Evolutionary conservation across 2,113 vertebrate species (phyloP), one percentile per base, ranked within the genome.

Genomic region (Pachyramphus minor): DNA sequence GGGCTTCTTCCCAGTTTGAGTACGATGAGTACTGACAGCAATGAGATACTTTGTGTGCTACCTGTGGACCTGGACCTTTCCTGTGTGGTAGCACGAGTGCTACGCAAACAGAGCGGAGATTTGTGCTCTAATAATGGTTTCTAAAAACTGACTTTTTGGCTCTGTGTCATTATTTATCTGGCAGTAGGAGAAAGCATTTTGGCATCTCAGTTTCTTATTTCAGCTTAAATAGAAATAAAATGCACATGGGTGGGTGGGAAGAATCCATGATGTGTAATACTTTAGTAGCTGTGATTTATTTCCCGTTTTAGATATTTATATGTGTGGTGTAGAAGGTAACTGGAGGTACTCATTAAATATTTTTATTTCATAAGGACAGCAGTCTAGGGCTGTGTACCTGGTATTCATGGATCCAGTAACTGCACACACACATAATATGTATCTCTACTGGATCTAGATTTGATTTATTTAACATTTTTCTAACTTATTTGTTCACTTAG

Each of bases 231-330:
- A 80, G 31, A 88, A 90, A 67, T 58, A 62, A 93, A 92, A 84
- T 47, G 18, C 25, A 35, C 39, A 30, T 67, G 42, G 37, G 59
- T 90, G 37, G 25, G 35, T 74, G 62, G 59, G 77, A 78, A 87
- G 42, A 78, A 64, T 25, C 21, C 6, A 3, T 60, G 35, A 50
- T 22, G 18, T 42, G 27, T 75, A 88, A 85, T 68, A 45, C 6
- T 94, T 95, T 11, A 67, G 50, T 58, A 74, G 31, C 6, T 74
- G 41, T 83, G 75, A 74, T 88, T 90, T 95, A 66, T 77, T 88
- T 84, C 30, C 37, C 3, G 14, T 49, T 92, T 74, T 50, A 86
- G 18, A 14, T 77, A 83, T 83, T 62, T 81, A 30, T 67, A 60
- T 45, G 27, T 47, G 35, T 93, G 72, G 30, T 74, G 47, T 41